Evolutionary conservation across 64 coral and sea anemone genomes (phyloP), one percentile per base, ranked within the genome.

Genomic region (Dendronephthya gigantea): DNA sequence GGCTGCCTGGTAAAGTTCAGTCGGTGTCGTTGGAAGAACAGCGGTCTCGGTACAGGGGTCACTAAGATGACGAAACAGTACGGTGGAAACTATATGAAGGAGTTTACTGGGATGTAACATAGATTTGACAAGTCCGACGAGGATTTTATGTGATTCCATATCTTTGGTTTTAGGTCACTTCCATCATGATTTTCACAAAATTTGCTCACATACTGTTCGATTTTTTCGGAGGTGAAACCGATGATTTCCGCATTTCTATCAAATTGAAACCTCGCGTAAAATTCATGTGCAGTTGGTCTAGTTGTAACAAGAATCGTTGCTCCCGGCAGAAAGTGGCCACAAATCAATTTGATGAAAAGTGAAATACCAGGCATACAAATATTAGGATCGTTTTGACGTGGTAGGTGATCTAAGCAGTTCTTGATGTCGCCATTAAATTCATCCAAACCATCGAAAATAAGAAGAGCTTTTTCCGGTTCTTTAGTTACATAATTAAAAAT

Each of bases 171-270:
- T 17, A 50, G 17, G 17, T 50, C 0, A 0, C 16, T 23, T 11
- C 48, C 16, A 39, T 1, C 28, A 29, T 39, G 25, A 1, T 41
- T 25, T 0, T 48, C 39, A 36, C 59, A 87, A 74, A 87, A 87
- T 0, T 38, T 69, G 28, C 0, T 69, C 7, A 87, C 39, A 52
- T 87, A 87, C 15, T 87, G 17, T 47, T 74, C 35, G 15, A 72
- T 41, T 28, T 87, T 48, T 36, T 37, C 9, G 0, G 22, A 3
- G 2, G 22, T 13, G 34, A 87, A 87, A 39, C 85, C 85, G 8
- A 87, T 7, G 27, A 87, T 70, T 35, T 87, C 85, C 22, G 17
- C 59, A 13, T 43, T 74, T 58, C 84, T 55, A 9, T 85, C 27
- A 11, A 85, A 66, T 17, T 59, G 27, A 4, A 9, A 15, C 49